These are phyloP conservation scores for Punctoribates punctum DNA, from an alignment of 2,888 invertebrate genomes.

Conservation along the genomic window DNA sequence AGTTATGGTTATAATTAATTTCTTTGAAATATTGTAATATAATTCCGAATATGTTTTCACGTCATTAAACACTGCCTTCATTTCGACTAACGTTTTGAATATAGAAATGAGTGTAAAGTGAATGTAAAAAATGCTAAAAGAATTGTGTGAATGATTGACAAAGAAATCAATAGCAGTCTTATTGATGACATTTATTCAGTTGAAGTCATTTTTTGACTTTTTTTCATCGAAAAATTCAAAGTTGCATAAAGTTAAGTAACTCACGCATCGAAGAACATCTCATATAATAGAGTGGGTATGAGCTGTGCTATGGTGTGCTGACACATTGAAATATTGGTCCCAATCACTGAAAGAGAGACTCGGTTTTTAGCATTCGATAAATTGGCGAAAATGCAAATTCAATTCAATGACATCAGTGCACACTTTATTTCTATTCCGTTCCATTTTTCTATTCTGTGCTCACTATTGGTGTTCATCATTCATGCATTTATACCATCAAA, in stretches of 20 bases:
- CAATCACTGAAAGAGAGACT: neutral
- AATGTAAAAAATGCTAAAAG: neutral
- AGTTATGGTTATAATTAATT: neutral
- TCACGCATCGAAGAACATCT: slow-evolving; percentile 18
- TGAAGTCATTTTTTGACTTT: slow-evolving; percentile 8
- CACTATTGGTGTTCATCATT: slow-evolving; percentile 6
- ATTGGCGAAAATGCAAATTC: slow-evolving; percentile 30
- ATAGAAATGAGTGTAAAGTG: neutral
- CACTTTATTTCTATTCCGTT: neutral
- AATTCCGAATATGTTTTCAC: neutral
- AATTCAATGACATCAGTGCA: slow-evolving; percentile 22
- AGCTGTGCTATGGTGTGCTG: slow-evolving; percentile 2
- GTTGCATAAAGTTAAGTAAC: slow-evolving; percentile 29
- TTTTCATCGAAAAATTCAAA: neutral
- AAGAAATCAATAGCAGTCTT: slow-evolving; percentile 1
- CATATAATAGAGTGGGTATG: neutral
- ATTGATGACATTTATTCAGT: slow-evolving; percentile 34
- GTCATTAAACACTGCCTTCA: neutral
- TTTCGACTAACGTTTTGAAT: neutral
- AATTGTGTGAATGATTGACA: slow-evolving; percentile 20
- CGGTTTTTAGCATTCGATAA: slow-evolving; percentile 10
- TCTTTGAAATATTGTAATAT: neutral
- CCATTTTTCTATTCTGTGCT: neutral
- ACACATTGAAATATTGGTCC: slow-evolving; percentile 26
- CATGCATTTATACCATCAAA: slow-evolving; percentile 24